Conservation (phyloP, 2,797 vertebrate species). For the Sebastes alutus region DNA sequence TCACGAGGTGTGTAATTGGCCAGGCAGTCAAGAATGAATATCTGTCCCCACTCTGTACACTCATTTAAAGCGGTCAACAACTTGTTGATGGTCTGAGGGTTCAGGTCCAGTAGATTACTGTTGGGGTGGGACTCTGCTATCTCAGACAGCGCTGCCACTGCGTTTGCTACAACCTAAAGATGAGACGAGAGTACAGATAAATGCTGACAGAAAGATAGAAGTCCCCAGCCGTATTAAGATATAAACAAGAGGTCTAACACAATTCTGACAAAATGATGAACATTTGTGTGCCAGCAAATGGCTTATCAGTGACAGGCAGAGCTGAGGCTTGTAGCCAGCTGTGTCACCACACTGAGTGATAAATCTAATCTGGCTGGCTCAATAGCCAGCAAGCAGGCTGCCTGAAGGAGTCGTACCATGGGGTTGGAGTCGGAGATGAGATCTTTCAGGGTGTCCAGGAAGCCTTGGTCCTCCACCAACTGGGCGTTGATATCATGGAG, state of each 20-base stretch:
- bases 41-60: slow-evolving; percentile 98
- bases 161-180: slow-evolving; percentile 93
- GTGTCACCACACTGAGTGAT: neutral
- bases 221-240: neutral
- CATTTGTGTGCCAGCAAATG: neutral
- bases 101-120: slow-evolving; percentile 96
- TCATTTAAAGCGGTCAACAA: slow-evolving; percentile 95
- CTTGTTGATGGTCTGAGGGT: slow-evolving; percentile 98
- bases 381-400: neutral
- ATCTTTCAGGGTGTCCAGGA: slow-evolving; percentile 96
- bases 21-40: slow-evolving; percentile 97
- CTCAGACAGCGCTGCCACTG: slow-evolving; percentile 95
- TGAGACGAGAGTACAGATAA: slow-evolving; percentile 10
- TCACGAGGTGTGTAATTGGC: slow-evolving; percentile 97
- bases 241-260: neutral
- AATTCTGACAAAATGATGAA: neutral
- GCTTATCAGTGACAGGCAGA: slow-evolving; percentile 2
- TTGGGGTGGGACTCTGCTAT: slow-evolving; percentile 97
- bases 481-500: slow-evolving; percentile 98
- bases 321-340: neutral
- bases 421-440: slow-evolving; percentile 98
- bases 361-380: slow-evolving; percentile 6
- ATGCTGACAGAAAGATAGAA: neutral
- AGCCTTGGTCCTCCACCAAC: slow-evolving; percentile 96
- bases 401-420: slow-evolving; percentile 82